These are phyloP conservation scores for Smutsia temminckii DNA, from an alignment of 2,797 vertebrate species.

Conservation along the genomic window DNA sequence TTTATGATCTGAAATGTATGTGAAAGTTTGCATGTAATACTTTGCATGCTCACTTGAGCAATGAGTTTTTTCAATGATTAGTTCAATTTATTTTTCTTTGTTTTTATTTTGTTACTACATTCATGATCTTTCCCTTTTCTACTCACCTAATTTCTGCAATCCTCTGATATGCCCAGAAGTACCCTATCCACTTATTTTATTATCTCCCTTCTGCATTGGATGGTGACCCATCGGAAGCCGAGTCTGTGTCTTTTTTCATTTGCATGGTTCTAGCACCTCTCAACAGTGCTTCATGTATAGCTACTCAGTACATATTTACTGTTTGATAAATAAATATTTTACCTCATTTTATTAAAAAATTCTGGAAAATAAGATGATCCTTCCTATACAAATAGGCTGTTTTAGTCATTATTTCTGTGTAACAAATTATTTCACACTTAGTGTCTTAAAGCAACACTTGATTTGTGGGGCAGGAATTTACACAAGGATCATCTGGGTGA, in stretches of 20 bases:
- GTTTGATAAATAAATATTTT: neutral
- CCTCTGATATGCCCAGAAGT: neutral
- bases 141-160: neutral
- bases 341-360: neutral
- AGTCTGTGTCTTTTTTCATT: neutral
- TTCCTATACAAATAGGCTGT: neutral
- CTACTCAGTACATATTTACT: neutral
- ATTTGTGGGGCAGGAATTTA: neutral
- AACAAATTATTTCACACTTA: neutral
- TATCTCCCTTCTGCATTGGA: neutral
- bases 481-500: neutral
- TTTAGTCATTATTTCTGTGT: neutral
- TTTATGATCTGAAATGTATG: neutral
- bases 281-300: neutral
- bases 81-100: neutral
- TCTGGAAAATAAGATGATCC: neutral
- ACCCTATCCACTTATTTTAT: neutral
- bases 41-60: neutral
- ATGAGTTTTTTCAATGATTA: neutral
- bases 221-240: neutral
- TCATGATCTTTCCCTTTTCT: neutral
- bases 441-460: neutral
- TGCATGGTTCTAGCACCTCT: neutral
- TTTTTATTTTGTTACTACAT: neutral
- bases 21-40: neutral